Base-by-base conservation (phyloP, 2,888 invertebrate genomes). In the Frankliniella intonsa region DNA sequence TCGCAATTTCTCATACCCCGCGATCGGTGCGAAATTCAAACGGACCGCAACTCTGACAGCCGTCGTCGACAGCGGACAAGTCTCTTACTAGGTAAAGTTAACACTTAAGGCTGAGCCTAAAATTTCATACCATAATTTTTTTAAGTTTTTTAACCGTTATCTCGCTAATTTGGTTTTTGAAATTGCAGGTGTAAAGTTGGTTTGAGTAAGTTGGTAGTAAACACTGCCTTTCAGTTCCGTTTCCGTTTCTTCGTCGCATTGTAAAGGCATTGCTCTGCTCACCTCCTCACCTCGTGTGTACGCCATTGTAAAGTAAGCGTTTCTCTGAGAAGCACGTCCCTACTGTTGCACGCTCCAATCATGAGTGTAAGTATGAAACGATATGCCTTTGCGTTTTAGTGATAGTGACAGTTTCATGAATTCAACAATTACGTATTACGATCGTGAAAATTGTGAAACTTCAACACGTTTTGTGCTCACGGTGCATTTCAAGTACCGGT, bases 61-160 rank as follows among this genome's bases (percentile, higher is more conserved):
- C n/a, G n/a, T n/a, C n/a, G n/a, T n/a, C n/a, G n/a, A n/a, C n/a
- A n/a, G n/a, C n/a, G n/a, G n/a, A n/a, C n/a, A 51, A 14, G 51
- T 19, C 55, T 55, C 12, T 9, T 2, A 55, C 55, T 55, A 55
- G 55, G 55, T 55, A 55, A 55, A 55, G 55, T 9, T 55, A 55
- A 55, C 55, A 55, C 55, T 55, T 55, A 55, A 55, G 55, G 55
- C 55, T 55, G 55, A 55, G 55, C 55, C 55, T 55, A 55, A 55
- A 55, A 55, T 55, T 55, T 55, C 55, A 55, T 55, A 55, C 55
- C 55, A 55, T 55, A 55, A 55, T 55, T 55, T 55, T 55, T 55
- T 8, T 8, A 55, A 55, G 55, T 55, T 55, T 55, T 55, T 55
- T 55, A 55, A 55, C 10, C 55, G 55, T 55, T 55, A 55, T 55